These are phyloP conservation scores for Anguilla anguilla DNA, from an alignment of 2,797 vertebrate genomes.

Conservation along the genomic window DNA sequence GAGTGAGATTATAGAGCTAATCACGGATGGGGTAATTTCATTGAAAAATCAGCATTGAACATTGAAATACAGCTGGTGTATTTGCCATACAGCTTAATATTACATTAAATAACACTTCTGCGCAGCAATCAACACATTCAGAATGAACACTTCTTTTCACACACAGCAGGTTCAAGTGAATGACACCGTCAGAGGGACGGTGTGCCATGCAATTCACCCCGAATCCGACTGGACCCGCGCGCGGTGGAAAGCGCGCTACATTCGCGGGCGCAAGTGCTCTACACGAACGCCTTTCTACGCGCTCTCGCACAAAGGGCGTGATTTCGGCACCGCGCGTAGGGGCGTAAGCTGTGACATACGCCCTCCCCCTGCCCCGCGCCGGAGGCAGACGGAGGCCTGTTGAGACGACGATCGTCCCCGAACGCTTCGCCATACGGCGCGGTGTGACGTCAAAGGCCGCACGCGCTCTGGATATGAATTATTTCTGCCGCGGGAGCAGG, in stretches of 20 bases:
- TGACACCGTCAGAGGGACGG: neutral
- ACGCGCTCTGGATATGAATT: slow-evolving; percentile 62
- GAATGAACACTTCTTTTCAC: neutral
- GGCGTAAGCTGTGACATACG: neutral
- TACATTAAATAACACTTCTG: neutral
- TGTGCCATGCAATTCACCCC: neutral
- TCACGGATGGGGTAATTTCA: neutral
- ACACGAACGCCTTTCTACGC: slow-evolving; percentile 10
- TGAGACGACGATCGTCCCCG: slow-evolving; percentile 25
- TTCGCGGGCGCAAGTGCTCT: slow-evolving; percentile 20
- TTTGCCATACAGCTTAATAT: neutral
- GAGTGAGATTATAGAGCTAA: slow-evolving; percentile 6
- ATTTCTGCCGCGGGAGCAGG: slow-evolving; percentile 56
- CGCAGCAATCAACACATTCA: neutral
- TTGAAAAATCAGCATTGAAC: neutral
- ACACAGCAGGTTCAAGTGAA: slow-evolving; percentile 19
- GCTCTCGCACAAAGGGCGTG: slow-evolving; percentile 33
- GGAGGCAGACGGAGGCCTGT: slow-evolving; percentile 2
- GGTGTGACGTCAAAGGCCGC: neutral
- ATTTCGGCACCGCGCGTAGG: neutral
- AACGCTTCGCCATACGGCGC: neutral
- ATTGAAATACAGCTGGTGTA: neutral
- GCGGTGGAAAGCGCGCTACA: neutral
- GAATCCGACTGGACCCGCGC: neutral
- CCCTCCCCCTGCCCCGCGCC: slow-evolving; percentile 13